Base-by-base conservation (phyloP, 2,797 vertebrate species). In the Gallinago nigripennis region DNA sequence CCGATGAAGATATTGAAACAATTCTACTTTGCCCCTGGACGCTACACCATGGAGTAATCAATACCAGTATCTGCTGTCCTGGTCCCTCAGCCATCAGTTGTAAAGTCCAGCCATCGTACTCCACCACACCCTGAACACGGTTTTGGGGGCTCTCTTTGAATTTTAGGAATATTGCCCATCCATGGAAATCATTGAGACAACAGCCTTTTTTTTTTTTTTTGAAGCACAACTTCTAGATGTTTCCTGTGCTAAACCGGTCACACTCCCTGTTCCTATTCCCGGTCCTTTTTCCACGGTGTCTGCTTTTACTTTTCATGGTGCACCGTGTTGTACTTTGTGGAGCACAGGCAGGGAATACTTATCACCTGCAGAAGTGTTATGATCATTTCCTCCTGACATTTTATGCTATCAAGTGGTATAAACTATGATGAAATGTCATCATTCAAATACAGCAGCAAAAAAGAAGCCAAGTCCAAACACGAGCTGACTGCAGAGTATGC, bases 331-430 rank as follows among this genome's bases (percentile, higher is more conserved):
- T 87, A 41, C 71, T 71, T 88, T n/a, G 13, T 9, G 28, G 76
- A 92, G 56, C 79, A 95, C 89, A 96, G 83, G 81, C 57, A 65
- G 81, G 75, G 94, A 95, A 92, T 93, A 95, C 96, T 88, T 91
- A 91, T 82, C 95, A 79, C 94, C 96, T 93, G 92, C 90, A 75
- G 65, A 97, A 91, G 86, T 57, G 90, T 96, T 95, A 88, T 64
- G 61, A 95, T 97, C 68, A 97, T 97, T 98, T 95, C 87, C 85
- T 90, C 70, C 89, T 97, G 97, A 95, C 95, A 97, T 96, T 98
- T 97, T 94, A 50, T 73, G 91, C 65, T 92, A 90, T 73, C 77
- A 88, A 88, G 81, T 83, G 57, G 65, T 94, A 91, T 87, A 95
- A 97, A 94, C 73, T 56, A 16, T 63, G 92, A 89, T 63, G 87